Percentiles rank a stretch among this genome's conserved stretches.
Conservation (phyloP, 35 echinoderm and acorn worm species). For the Lytechinus pictus region DNA sequence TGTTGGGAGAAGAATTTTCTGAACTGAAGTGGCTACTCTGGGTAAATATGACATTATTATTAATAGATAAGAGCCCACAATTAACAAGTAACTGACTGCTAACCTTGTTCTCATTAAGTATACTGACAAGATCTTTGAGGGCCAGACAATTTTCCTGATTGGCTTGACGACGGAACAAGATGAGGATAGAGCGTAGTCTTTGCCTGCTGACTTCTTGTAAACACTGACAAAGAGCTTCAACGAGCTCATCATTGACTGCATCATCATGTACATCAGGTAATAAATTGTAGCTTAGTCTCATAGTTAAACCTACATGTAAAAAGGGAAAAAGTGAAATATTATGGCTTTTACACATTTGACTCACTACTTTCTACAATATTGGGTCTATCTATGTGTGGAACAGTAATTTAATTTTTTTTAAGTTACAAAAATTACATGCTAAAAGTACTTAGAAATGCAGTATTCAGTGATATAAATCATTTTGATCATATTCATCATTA, state of each 20-base stretch:
- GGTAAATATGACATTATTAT: no score
- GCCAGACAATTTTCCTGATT: slow-evolving; percentile 42
- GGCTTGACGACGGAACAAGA: slow-evolving; percentile 37
- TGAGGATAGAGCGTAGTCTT: slow-evolving; percentile 23
- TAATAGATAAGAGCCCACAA: not conserved
- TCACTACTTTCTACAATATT: no score
- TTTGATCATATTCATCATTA: no score
- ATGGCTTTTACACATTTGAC: no score
- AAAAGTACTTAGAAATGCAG: no score
- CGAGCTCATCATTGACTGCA: slow-evolving; percentile 22
- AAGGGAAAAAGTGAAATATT: not conserved
- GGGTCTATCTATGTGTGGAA: no score
- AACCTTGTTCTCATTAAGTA: slow-evolving; percentile 43
- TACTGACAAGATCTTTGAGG: slow-evolving; percentile 31
- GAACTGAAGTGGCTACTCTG: no score
- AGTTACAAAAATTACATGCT: no score
- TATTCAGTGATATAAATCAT: no score
- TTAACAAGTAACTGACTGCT: not conserved
- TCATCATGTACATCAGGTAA: slow-evolving; percentile 37
- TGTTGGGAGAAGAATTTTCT: no score
- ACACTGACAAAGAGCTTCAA: not conserved
- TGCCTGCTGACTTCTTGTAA: slow-evolving; percentile 37
- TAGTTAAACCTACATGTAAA: slow-evolving; percentile 24
- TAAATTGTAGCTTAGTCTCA: slow-evolving; percentile 38
- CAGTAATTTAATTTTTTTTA: no score